phyloP scores from a whole-genome alignment of 2,888 invertebrate genomes.

The Pyrochroa serraticornis region DNA sequence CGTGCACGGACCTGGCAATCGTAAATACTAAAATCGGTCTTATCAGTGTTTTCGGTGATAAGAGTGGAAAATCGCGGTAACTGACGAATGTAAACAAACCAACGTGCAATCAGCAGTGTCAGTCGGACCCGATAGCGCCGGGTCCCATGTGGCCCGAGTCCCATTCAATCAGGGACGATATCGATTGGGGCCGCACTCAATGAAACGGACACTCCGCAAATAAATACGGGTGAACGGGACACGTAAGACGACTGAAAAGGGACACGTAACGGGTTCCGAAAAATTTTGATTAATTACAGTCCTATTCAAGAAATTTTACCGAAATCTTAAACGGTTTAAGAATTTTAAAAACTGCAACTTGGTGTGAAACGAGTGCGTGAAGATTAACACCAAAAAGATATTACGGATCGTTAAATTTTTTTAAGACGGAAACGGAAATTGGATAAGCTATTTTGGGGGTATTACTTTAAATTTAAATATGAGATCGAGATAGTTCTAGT shows the following conservation, averaged over 20 bases:
- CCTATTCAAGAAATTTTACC: no score
- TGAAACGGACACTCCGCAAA: constrained; percentile 29
- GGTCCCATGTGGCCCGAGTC: constrained; percentile 49
- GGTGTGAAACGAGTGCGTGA: no score
- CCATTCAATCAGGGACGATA: constrained; percentile 49
- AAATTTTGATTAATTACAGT: no score
- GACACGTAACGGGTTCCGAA: neutral
- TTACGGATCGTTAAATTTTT: neutral
- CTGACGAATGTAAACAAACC: constrained; percentile 46
- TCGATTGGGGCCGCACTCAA: constrained; percentile 40
- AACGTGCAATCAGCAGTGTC: constrained; percentile 45
- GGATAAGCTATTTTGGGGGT: constrained; percentile 3
- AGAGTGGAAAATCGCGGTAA: constrained; percentile 30
- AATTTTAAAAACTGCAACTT: no score
- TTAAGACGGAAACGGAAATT: constrained; percentile 5
- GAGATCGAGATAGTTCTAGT: neutral
- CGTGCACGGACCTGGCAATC: no score
- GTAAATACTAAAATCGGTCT: constrained; percentile 3
- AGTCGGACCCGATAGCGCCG: constrained; percentile 28
- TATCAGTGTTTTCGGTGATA: constrained; percentile 28
- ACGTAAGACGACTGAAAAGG: constrained; percentile 5
- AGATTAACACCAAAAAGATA: no score
- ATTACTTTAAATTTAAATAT: neutral
- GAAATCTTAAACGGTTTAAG: no score
- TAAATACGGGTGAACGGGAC: constrained; percentile 7